A percentile compares a stretch with the other conserved stretches of the same genome.
These are phyloP conservation scores for Drosophila hydei DNA, from an alignment of 1,140 invertebrate genomes.

Conservation along the genomic window DNA sequence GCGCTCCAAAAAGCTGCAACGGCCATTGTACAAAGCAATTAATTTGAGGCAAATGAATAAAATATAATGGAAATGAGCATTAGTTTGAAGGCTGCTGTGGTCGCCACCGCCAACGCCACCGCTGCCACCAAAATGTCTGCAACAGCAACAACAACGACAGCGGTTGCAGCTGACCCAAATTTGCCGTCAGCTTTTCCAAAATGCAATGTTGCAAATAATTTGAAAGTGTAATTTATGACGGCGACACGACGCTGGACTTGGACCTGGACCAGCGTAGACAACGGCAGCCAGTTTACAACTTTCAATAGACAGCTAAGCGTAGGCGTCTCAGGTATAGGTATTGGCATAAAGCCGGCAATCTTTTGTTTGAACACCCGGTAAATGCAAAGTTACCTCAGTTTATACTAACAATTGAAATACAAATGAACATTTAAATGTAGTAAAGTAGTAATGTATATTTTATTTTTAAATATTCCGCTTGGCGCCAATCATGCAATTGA, in stretches of 20 bases:
- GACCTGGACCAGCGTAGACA: constrained; percentile 27
- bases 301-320: constrained; percentile 31
- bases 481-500: not conserved
- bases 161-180: constrained; percentile 50
- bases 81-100: constrained; percentile 50
- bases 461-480: not conserved
- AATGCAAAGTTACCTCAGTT: constrained; percentile 4
- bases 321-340: constrained; percentile 15
- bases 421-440: constrained; percentile 6
- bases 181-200: constrained; percentile 52
- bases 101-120: constrained; percentile 8
- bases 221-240: constrained; percentile 68
- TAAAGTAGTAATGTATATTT: not conserved
- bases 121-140: constrained; percentile 7
- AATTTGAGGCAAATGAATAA: constrained; percentile 60
- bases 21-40: constrained; percentile 55
- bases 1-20: constrained; percentile 54
- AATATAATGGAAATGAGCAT: constrained; percentile 62
- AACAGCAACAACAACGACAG: not conserved
- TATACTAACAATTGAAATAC: not conserved
- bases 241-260: constrained; percentile 52
- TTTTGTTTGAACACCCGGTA: constrained; percentile 15
- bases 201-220: constrained; percentile 61
- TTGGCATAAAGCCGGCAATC: constrained; percentile 6
- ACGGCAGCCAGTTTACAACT: constrained; percentile 38